These are phyloP conservation scores for Meteorus sp. DNA, from an alignment of 1,140 invertebrate genomes.

Conservation along the genomic window DNA sequence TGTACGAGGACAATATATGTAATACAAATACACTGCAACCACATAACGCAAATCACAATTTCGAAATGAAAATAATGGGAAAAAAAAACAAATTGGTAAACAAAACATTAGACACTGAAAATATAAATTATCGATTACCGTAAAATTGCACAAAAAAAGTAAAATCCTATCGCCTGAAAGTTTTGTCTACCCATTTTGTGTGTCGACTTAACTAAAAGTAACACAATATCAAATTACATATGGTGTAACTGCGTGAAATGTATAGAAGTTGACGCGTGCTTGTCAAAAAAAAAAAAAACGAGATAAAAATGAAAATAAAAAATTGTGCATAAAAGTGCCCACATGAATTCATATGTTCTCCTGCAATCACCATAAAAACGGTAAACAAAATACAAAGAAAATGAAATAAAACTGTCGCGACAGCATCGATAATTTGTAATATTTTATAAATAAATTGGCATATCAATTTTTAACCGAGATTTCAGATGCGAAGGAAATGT, in stretches of 20 bases:
- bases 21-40: constrained; percentile 20
- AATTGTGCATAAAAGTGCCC: no score
- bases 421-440: constrained; percentile 42
- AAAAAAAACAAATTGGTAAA: constrained; percentile 1
- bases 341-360: constrained; percentile 27
- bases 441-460: constrained; percentile 55
- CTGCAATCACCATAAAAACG: constrained; percentile 24
- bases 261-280: constrained; percentile 21
- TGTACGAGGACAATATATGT: constrained; percentile 28
- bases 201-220: constrained; percentile 2
- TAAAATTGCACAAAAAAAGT: constrained; percentile 25
- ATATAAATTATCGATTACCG: constrained; percentile 14
- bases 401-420: constrained; percentile 24
- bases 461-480: constrained; percentile 45
- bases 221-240: constrained; percentile 1
- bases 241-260: constrained; percentile 10
- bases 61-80: constrained; percentile 17
- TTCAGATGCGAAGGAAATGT: constrained; percentile 39
- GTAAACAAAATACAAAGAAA: constrained; percentile 7
- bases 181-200: constrained; percentile 17
- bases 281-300: constrained; percentile 14
- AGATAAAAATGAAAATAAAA: constrained; percentile 9
- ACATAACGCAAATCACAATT: constrained; percentile 25
- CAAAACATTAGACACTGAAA: not conserved
- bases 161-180: constrained; percentile 24